These are phyloP conservation scores for Morpho deidamia DNA, from an alignment of 2,888 invertebrate genomes.

Conservation along the genomic window DNA sequence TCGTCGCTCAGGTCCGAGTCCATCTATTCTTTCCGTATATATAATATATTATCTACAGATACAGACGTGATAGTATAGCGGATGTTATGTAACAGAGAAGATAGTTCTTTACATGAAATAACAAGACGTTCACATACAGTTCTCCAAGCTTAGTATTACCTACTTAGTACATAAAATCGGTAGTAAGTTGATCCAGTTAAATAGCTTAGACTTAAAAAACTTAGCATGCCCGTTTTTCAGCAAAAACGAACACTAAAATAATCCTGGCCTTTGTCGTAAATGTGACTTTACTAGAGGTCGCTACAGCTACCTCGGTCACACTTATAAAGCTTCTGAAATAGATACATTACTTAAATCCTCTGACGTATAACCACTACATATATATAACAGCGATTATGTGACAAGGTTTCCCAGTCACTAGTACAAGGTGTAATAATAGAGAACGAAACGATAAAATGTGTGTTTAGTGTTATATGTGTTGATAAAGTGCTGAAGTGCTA, in stretches of 20 bases:
- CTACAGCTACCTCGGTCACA: conserved; percentile 15
- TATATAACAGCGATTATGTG: conserved; percentile 20
- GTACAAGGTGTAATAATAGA: conserved; percentile 8
- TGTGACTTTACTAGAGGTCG: conserved; percentile 9
- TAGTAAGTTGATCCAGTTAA: too few relatives aligned
- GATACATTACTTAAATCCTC: conserved; percentile 22
- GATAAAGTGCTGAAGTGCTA: not conserved
- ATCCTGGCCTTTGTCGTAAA: conserved; percentile 21
- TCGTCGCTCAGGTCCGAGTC: too few relatives aligned
- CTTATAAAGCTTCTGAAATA: conserved; percentile 23
- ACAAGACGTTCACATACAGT: too few relatives aligned
- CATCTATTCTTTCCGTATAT: too few relatives aligned
- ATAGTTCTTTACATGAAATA: too few relatives aligned
- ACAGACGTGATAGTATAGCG: too few relatives aligned
- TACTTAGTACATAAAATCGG: too few relatives aligned
- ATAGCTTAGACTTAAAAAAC: too few relatives aligned
- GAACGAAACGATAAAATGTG: conserved; percentile 15
- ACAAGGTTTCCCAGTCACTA: conserved; percentile 22
- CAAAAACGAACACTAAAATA: conserved; percentile 14
- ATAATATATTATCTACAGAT: too few relatives aligned
- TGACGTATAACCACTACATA: conserved; percentile 21
- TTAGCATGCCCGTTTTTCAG: not conserved
- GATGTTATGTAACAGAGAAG: too few relatives aligned
- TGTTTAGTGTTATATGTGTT: not conserved
- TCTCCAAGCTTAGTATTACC: too few relatives aligned